Base-by-base conservation (phyloP, 2,113 vertebrate genomes). In the Phyllopteryx taeniolatus region DNA sequence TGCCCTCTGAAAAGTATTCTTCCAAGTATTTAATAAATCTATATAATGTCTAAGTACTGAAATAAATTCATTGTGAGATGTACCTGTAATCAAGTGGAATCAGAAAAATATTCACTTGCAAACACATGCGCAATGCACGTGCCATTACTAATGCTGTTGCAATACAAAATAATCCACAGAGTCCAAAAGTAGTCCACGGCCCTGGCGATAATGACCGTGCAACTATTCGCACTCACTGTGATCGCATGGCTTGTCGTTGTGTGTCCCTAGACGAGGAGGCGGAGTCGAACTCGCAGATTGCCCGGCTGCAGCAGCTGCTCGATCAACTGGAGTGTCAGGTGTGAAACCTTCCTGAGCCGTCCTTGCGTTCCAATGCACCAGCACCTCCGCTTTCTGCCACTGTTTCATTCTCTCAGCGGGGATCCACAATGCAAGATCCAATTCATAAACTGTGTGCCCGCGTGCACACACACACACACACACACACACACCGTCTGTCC, bases 271-370 rank as follows among this genome's bases (percentile, higher is more conserved):
- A 93, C 20, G 64, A 86, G 79, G 91, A 92, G 82, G 93, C 91
- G 68, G 94, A 96, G 81, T 99, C 97, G 97, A 92, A 85, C 80
- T 93, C 95, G 74, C 96, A 99, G 86, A 93, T 98, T 79, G 95
- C 93, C 83, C 93, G 95, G 73, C 94, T 99, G 33, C 96, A 99
- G 88, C 95, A 95, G 73, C 94, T 99, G 76, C 92, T 99, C 2
- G 94, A 97, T 86, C 96, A 98, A 82, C 91, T 98, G 43, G 96
- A 99, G 89, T 94, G 92, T 87, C 95, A 96, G 95, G 98, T 99
- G 90, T 2, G 62, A 73, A 33, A 10, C 1, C 10, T 13, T 68
- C 53, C 57, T 8, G 33, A 54, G 19, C n/a, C 72, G 46, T 73
- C 75, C 70, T 72, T 49, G 51, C 17, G 14, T 33, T 14, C 31